These are phyloP conservation scores for Drosophila erecta DNA, from an alignment of 1,140 invertebrate species.

Conservation along the genomic window DNA sequence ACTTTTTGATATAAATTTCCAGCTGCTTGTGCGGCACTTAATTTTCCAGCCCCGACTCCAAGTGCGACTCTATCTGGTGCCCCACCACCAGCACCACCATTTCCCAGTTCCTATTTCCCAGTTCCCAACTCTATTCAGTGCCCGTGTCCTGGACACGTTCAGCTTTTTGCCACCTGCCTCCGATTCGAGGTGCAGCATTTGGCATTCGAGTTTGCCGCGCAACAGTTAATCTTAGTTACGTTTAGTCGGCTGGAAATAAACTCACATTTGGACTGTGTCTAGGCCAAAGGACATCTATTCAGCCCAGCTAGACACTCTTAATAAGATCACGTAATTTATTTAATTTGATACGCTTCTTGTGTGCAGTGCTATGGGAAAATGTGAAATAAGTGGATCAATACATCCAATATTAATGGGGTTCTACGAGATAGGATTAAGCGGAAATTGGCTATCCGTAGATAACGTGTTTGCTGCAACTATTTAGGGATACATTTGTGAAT, in stretches of 20 bases:
- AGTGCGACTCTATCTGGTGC: slow-evolving; percentile 10
- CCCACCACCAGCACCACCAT: slow-evolving; percentile 8
- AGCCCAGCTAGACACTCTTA: slow-evolving; percentile 39
- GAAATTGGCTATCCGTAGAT: background rate
- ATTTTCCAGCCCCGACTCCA: slow-evolving; percentile 38
- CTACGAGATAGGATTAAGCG: slow-evolving; percentile 1
- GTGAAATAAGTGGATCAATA: slow-evolving; percentile 35
- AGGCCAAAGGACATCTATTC: slow-evolving; percentile 28
- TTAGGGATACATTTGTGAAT: background rate
- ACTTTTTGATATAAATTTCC: slow-evolving; percentile 74
- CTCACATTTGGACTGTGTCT: slow-evolving; percentile 61
- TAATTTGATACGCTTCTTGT: slow-evolving; percentile 51
- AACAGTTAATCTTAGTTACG: slow-evolving; percentile 83
- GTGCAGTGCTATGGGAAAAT: background rate
- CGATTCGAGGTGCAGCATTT: slow-evolving; percentile 9
- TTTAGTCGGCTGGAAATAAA: slow-evolving; percentile 77
- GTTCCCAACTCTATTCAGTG: slow-evolving; percentile 13
- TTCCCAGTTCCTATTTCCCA: background rate
- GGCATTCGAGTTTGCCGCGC: slow-evolving; percentile 37
- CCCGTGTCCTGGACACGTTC: slow-evolving; percentile 56
- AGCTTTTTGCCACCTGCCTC: slow-evolving; percentile 31
- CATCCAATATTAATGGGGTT: slow-evolving; percentile 18
- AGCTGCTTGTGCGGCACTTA: slow-evolving; percentile 63
- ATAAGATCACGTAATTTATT: slow-evolving; percentile 83
- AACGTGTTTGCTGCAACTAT: background rate